Conservation (phyloP, 2,888 invertebrate species). For the Dendrolimus houi region DNA sequence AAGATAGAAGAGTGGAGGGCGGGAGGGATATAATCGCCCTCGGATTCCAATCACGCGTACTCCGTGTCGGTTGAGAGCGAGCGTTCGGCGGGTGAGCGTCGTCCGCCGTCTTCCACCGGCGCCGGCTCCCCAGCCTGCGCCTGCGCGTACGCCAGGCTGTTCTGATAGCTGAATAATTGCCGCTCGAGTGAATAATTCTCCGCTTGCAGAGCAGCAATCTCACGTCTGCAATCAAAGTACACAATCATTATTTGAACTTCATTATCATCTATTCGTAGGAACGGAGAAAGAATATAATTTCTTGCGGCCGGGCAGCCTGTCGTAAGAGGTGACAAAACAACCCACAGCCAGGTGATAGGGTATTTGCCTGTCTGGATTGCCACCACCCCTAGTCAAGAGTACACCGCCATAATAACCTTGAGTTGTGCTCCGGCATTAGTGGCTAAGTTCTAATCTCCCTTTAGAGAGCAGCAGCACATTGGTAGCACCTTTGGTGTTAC, state of each 20-base stretch:
- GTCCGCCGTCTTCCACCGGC: slow-evolving; percentile 45
- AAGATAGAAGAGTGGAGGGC: slow-evolving; percentile 59
- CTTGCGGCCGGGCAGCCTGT: no score
- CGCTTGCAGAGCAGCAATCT: slow-evolving; percentile 86
- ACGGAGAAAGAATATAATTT: no score
- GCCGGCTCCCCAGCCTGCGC: slow-evolving; percentile 74
- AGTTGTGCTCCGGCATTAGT: no score
- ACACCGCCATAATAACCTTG: no score
- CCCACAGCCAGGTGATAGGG: no score
- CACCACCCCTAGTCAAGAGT: no score
- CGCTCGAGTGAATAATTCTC: slow-evolving; percentile 89
- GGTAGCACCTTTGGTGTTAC: no score
- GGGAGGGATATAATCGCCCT: slow-evolving; percentile 19
- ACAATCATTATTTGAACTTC: not conserved
- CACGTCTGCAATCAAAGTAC: slow-evolving; percentile 75
- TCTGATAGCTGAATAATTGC: slow-evolving; percentile 89
- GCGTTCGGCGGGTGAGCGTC: slow-evolving; percentile 74
- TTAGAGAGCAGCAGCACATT: no score
- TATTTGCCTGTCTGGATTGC: no score
- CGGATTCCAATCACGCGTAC: slow-evolving; percentile 79
- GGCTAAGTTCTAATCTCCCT: no score
- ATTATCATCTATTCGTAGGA: not conserved
- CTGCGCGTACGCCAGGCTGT: slow-evolving; percentile 84
- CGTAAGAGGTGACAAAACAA: no score
- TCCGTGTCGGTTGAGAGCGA: slow-evolving; percentile 82